These are phyloP conservation scores for Echinarachnius parma DNA, from an alignment of 53 echinoderm and acorn worm genomes.

Conservation along the genomic window DNA sequence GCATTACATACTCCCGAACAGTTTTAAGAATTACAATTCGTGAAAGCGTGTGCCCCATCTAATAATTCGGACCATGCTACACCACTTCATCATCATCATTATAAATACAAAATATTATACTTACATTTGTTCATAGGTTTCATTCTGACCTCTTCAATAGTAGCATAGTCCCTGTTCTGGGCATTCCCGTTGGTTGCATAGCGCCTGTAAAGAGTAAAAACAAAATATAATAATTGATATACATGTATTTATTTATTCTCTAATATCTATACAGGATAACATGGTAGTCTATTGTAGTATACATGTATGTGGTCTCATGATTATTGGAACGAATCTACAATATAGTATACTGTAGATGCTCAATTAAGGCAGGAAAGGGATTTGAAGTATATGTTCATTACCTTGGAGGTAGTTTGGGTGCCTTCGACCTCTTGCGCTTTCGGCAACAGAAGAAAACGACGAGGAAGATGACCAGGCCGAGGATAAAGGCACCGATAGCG, in stretches of 20 bases:
- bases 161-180: constrained; percentile 11
- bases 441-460: constrained; percentile 7
- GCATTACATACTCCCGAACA: too few species aligned
- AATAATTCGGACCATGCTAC: too few species aligned
- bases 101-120: neutral
- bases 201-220: neutral
- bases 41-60: too few species aligned
- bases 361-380: neutral
- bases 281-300: too few species aligned
- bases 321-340: too few species aligned
- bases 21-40: too few species aligned
- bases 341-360: too few species aligned
- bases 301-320: too few species aligned
- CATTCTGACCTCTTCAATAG: constrained; percentile 29
- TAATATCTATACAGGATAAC: too few species aligned
- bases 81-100: neutral
- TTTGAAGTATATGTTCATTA: neutral
- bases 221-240: neutral
- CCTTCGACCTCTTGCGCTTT: neutral
- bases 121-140: constrained; percentile 4
- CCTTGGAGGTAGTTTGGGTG: constrained; percentile 25
- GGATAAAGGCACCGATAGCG: neutral
- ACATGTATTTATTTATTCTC: too few species aligned
- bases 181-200: neutral
- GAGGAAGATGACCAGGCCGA: constrained; percentile 3